Evolutionary conservation across 1,140 invertebrate species (phyloP).

Genomic region (Stegodyphus dumicola): DNA sequence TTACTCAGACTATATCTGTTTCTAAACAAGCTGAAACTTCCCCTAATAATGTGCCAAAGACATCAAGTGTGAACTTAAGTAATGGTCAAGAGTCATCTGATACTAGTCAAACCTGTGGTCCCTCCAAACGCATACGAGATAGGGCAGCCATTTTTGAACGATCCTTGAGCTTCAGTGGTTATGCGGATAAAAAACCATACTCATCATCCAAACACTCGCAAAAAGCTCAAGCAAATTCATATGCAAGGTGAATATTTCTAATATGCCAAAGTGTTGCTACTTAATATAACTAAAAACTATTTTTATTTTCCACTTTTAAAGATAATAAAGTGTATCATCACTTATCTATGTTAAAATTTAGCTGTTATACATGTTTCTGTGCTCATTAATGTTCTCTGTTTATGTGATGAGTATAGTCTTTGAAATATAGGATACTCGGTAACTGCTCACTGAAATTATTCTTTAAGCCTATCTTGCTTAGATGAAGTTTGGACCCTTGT

Average conservation of each 20-base stretch:
- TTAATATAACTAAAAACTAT: slow-evolving; percentile 9
- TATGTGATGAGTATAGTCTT: too few relatives aligned
- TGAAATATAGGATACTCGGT: too few relatives aligned
- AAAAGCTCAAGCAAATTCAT: slow-evolving; percentile 42
- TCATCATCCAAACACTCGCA: not conserved
- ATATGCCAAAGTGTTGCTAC: slow-evolving; percentile 41
- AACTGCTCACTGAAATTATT: not conserved
- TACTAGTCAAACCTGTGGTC: slow-evolving; percentile 43
- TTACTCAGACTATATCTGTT: not conserved
- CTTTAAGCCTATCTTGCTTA: too few relatives aligned
- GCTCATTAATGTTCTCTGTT: too few relatives aligned
- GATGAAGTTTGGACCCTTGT: too few relatives aligned
- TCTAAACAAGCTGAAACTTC: not conserved
- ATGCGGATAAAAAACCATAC: slow-evolving; percentile 6
- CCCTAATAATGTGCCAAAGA: slow-evolving; percentile 51
- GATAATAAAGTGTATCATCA: not conserved
- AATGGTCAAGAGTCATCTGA: slow-evolving; percentile 19
- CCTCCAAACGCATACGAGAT: slow-evolving; percentile 25
- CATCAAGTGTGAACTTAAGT: slow-evolving; percentile 11
- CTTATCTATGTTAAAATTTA: not conserved
- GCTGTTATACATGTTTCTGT: not conserved
- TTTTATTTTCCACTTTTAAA: not conserved
- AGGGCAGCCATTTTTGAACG: slow-evolving; percentile 55
- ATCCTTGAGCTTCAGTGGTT: slow-evolving; percentile 51
- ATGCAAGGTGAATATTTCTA: slow-evolving; percentile 15